Conservation (phyloP, 2,888 invertebrate species). For the Lacanobia oleracea region DNA sequence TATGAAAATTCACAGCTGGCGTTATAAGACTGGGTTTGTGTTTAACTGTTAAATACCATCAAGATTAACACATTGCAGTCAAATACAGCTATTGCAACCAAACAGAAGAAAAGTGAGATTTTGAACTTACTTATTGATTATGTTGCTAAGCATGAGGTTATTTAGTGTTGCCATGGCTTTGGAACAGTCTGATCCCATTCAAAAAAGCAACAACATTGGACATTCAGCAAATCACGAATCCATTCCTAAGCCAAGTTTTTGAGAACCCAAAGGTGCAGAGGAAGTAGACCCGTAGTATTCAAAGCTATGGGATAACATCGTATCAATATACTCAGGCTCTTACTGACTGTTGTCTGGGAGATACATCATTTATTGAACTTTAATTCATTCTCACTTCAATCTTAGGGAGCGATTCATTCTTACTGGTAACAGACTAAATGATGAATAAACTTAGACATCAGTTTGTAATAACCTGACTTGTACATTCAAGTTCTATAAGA, state of each 20-base stretch:
- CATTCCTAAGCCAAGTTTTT: not conserved
- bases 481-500: not conserved
- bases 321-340: constrained; percentile 9
- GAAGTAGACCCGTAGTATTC: not conserved
- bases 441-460: constrained; percentile 2
- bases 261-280: not conserved
- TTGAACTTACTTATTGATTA: too few species aligned
- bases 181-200: not conserved
- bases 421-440: constrained; percentile 3
- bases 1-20: too few species aligned
- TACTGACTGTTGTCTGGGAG: constrained; percentile 9
- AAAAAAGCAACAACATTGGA: not conserved
- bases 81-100: too few species aligned
- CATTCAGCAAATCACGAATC: not conserved
- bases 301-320: not conserved
- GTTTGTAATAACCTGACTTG: constrained; percentile 13
- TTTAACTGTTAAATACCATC: not conserved
- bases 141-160: too few species aligned
- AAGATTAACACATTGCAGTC: too few species aligned
- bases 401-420: not conserved
- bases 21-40: not conserved
- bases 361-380: constrained; percentile 34
- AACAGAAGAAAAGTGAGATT: too few species aligned
- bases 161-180: not conserved
- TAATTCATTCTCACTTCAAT: not conserved